Conservation (phyloP, 2,888 invertebrate genomes). For the Linyphia triangularis region DNA sequence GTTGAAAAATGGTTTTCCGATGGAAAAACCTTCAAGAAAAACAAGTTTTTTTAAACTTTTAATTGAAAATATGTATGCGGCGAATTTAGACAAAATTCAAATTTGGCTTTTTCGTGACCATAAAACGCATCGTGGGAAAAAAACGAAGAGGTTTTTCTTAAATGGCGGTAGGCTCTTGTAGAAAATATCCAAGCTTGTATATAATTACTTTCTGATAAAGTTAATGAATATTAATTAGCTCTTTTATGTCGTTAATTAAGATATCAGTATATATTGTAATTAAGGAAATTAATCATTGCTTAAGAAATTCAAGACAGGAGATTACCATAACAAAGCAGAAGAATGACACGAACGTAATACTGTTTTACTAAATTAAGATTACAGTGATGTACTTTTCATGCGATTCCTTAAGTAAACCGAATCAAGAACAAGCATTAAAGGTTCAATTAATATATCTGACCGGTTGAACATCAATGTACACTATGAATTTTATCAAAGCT, state of each 20-base stretch:
- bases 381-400: too few relatives aligned
- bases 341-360: too few relatives aligned
- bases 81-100: background rate
- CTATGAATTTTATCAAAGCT: too few relatives aligned
- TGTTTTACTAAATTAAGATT: too few relatives aligned
- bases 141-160: background rate
- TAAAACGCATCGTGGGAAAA: background rate
- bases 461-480: too few relatives aligned
- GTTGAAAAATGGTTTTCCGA: conserved; percentile 71
- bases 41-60: conserved; percentile 41
- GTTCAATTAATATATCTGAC: too few relatives aligned
- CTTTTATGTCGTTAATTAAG: background rate
- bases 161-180: background rate
- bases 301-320: background rate
- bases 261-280: background rate
- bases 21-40: background rate
- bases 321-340: too few relatives aligned
- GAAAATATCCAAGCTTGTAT: background rate
- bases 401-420: too few relatives aligned
- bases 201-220: background rate
- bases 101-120: conserved; percentile 10
- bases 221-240: background rate
- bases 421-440: too few relatives aligned
- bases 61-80: conserved; percentile 16
- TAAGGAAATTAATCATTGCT: background rate